phyloP scores from a whole-genome alignment of 2,888 invertebrate species.

The Choreutis nemorana region DNA sequence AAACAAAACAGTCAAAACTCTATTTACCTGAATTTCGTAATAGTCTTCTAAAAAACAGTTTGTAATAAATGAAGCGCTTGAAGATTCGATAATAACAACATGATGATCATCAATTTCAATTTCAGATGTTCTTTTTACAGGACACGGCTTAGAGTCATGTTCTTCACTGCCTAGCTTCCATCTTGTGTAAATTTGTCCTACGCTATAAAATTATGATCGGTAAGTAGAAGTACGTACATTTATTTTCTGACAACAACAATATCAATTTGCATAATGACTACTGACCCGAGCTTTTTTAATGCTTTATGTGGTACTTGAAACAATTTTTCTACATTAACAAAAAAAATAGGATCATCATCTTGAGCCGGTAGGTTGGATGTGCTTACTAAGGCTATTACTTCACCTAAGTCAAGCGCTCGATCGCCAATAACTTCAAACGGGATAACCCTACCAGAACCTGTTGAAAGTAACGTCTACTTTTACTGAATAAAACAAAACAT shows the following conservation, averaged over 20 bases:
- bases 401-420: conserved; percentile 26
- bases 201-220: conserved; percentile 18
- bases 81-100: conserved; percentile 19
- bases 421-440: conserved; percentile 29
- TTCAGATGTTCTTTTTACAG: conserved; percentile 12
- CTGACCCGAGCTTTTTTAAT: conserved; percentile 29
- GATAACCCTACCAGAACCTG: conserved; percentile 39
- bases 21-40: conserved; percentile 32
- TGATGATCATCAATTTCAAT: conserved; percentile 33
- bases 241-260: neutral
- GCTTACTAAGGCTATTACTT: conserved; percentile 36
- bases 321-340: conserved; percentile 36
- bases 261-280: neutral
- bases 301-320: conserved; percentile 28
- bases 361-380: conserved; percentile 37
- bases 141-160: conserved; percentile 21
- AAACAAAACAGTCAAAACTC: neutral
- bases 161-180: conserved; percentile 29
- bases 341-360: conserved; percentile 42
- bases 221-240: neutral
- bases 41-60: conserved; percentile 24
- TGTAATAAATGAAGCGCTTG: conserved; percentile 17
- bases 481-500: too few relatives aligned
- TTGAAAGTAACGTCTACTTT: too few relatives aligned
- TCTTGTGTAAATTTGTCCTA: conserved; percentile 33